Evolutionary conservation across 2,113 vertebrate genomes (phyloP).

Genomic region (Tragelaphus scriptus): DNA sequence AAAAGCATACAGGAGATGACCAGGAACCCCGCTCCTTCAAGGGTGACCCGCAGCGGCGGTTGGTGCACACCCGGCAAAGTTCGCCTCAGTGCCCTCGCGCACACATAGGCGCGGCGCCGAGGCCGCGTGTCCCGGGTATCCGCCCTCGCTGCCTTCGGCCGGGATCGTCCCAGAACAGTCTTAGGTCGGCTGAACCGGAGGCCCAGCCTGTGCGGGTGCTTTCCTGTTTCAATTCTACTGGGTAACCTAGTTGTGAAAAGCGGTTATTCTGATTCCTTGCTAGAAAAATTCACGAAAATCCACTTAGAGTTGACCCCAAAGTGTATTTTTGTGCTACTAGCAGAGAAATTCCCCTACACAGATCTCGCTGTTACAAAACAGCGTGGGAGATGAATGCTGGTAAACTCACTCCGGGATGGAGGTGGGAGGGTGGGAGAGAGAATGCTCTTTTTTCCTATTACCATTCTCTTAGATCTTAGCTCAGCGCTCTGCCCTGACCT

Average conservation of each 20-base stretch:
- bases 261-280: not conserved
- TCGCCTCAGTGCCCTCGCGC: not conserved
- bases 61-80: no score
- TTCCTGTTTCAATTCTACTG: not conserved
- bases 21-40: no score
- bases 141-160: fast-evolving
- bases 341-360: not conserved
- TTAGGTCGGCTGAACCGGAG: not conserved
- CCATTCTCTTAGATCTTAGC: no score
- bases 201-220: not conserved
- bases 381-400: not conserved
- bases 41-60: no score
- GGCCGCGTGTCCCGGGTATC: fast-evolving
- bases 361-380: not conserved
- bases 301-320: not conserved
- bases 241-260: not conserved
- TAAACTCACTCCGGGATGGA: not conserved
- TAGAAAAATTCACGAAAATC: not conserved
- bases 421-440: not conserved
- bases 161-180: not conserved
- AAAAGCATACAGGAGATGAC: no score
- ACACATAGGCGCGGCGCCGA: no score
- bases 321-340: not conserved
- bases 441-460: not conserved
- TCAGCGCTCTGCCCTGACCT: no score